Percentiles rank a stretch among this genome's conserved stretches.
Conservation (phyloP, 2,888 invertebrate species). For the Drosophila meridiana region DNA sequence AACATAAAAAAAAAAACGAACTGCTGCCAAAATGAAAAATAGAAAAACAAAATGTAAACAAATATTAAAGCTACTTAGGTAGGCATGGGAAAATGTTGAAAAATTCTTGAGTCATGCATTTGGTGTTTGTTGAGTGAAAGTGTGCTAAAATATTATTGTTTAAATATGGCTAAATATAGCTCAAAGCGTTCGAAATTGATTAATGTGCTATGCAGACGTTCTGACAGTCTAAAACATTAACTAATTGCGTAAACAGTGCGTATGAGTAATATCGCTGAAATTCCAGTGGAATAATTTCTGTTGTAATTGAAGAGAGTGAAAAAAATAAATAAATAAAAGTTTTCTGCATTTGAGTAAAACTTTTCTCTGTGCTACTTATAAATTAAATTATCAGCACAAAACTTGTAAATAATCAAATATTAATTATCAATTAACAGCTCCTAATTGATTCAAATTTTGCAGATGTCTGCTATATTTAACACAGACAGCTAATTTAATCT, state of each 20-base stretch:
- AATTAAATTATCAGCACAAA: slow-evolving; percentile 17
- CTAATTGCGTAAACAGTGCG: slow-evolving; percentile 15
- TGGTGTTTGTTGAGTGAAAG: slow-evolving; percentile 11
- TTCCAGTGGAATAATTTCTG: not conserved
- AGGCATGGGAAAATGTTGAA: slow-evolving; percentile 20
- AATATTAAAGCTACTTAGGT: slow-evolving; percentile 12
- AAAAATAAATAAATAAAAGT: not conserved
- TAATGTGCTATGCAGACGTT: slow-evolving; percentile 15
- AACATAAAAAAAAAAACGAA: slow-evolving; percentile 19
- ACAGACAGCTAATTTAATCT: not conserved
- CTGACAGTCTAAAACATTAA: slow-evolving; percentile 24
- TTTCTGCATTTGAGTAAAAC: not conserved
- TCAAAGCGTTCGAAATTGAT: slow-evolving; percentile 28
- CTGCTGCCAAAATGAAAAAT: not conserved
- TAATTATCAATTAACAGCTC: slow-evolving; percentile 13
- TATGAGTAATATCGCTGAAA: slow-evolving; percentile 21
- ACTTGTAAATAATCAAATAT: slow-evolving; percentile 11
- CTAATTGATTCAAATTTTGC: slow-evolving; percentile 22
- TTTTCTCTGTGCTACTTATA: not conserved
- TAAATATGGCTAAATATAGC: slow-evolving; percentile 30
- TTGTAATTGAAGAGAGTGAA: slow-evolving; percentile 5
- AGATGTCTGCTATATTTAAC: slow-evolving; percentile 8
- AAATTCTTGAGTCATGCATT: slow-evolving; percentile 35
- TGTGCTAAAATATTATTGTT: slow-evolving; percentile 28
- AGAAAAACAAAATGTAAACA: slow-evolving; percentile 23